phyloP scores from a whole-genome alignment of 1,140 invertebrate genomes.

The Ptiloglossa arizonensis region DNA sequence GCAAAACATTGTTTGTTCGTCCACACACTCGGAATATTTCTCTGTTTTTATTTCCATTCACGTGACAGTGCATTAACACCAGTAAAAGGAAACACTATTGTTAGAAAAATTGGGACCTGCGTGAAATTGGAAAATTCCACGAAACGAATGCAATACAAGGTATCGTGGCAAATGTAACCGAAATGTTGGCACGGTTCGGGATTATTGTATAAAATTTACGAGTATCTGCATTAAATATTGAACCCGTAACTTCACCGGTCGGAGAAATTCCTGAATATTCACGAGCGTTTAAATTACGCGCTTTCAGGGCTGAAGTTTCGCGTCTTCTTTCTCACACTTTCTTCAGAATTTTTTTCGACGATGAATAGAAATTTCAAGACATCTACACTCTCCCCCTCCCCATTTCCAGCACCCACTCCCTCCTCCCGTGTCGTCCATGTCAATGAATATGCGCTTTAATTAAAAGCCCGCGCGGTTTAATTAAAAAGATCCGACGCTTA shows the following conservation, averaged over 20 bases:
- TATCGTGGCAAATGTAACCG: background rate
- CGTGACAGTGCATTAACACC: too few species aligned
- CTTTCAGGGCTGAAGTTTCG: background rate
- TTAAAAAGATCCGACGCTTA: constrained; percentile 21
- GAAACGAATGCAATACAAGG: too few species aligned
- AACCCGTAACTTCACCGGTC: background rate
- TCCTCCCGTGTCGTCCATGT: background rate
- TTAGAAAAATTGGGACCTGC: too few species aligned
- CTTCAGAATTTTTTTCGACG: background rate
- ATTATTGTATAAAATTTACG: background rate
- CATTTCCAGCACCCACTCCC: too few species aligned
- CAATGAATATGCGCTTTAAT: constrained; percentile 48
- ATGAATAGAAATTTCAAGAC: constrained; percentile 20
- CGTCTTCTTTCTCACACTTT: background rate
- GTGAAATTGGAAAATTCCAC: too few species aligned
- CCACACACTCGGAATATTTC: too few species aligned
- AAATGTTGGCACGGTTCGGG: background rate
- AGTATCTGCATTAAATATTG: background rate
- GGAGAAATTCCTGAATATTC: background rate
- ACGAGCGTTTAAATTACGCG: constrained; percentile 9
- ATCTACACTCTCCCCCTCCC: too few species aligned
- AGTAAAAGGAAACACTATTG: too few species aligned
- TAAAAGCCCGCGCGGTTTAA: constrained; percentile 43
- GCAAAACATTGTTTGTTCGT: too few species aligned
- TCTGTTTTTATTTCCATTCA: too few species aligned